Base-by-base conservation (phyloP, 2,888 invertebrate species). In the Hermaeophaga mercurialis region DNA sequence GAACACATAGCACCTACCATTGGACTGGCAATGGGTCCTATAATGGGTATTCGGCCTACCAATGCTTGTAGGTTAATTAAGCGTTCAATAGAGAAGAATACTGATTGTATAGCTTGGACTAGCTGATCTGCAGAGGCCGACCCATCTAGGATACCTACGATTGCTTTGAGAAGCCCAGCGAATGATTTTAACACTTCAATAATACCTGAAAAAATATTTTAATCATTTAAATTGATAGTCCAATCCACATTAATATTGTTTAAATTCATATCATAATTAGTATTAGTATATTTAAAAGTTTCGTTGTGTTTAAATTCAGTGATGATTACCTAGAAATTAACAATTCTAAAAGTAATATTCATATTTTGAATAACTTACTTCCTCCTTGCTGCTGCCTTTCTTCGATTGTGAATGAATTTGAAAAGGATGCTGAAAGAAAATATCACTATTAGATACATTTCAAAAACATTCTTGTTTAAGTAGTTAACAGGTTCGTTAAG, bases 141-240 rank as follows among this genome's bases (percentile, higher is more conserved):
- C 1, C 58, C 58, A 12, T 54, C 50, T 9, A 58, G 14, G 8
- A 58, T 12, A 5, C 50, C 50, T 11, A 54, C 24, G 9, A 54
- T 41, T 3, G 28, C 49, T 19, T 33, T 50, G 28, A 58, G 18
- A 14, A 58, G 39, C 7, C 15, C 12, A 11, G 49, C 9, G 9
- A 50, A 45, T 15, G 50, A 34, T 50, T 45, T 15, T 33, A 56
- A 1, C 18, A 56, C 5, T 8, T 46, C 26, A 5, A 50, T 19
- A 1, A 56, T 24, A 12, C 56, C 56, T 56, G 8, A 3, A 47
- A 22, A 34, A 19, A 7, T 14, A 12, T 19, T n/a, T n/a, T n/a
- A n/a, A n/a, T n/a, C n/a, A n/a, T n/a, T n/a, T n/a, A n/a, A n/a
- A n/a, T n/a, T n/a, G n/a, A n/a, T n/a, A n/a, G n/a, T n/a, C n/a